Evolutionary conservation across 2,797 vertebrate species (phyloP), one percentile per base, ranked within the genome.

Genomic region (Nannoperca australis): DNA sequence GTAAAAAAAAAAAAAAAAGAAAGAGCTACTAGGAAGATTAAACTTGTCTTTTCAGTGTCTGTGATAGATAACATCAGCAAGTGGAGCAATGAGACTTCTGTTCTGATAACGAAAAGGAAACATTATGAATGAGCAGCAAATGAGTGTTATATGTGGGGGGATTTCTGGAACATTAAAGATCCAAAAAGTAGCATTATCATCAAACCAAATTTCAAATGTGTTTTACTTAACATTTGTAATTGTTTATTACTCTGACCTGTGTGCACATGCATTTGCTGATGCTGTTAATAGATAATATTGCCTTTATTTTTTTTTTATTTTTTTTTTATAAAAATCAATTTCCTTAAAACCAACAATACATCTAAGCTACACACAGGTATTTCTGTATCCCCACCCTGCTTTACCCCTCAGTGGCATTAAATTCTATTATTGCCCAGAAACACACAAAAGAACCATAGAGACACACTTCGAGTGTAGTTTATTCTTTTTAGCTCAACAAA

Each of bases 1-100:
- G 69, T 80, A n/a, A n/a, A n/a, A n/a, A 73, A 77, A 80, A 69
- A 84, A 70, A 58, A 53, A 63, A 54, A 27, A 53, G 42, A 44
- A 73, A 77, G 42, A 47, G 73, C 68, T 50, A 74, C 54, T 27
- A 40, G 70, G 55, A 62, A 17, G 60, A 78, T 70, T 53, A 77
- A 70, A 77, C 65, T 47, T 80, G 65, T 77, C 63, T 80, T 76
- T 76, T 38, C 65, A 49, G 72, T 60, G 54, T 59, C 27, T 66
- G 14, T 73, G 50, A 72, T 47, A 51, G 64, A 70, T 77, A 54
- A 40, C 24, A 68, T 54, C 73, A 56, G 64, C 32, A 54, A 71
- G 51, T 5, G 20, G 14, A 34, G n/a, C 38, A 47, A 34, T 84
- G 65, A 61, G 66, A 44, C 59, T 36, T 40, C 18, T 69, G 34